Percentiles rank a stretch among this genome's conserved stretches.
Conservation (phyloP, 2,113 vertebrate species). For the Phylloscopus whistleri region DNA sequence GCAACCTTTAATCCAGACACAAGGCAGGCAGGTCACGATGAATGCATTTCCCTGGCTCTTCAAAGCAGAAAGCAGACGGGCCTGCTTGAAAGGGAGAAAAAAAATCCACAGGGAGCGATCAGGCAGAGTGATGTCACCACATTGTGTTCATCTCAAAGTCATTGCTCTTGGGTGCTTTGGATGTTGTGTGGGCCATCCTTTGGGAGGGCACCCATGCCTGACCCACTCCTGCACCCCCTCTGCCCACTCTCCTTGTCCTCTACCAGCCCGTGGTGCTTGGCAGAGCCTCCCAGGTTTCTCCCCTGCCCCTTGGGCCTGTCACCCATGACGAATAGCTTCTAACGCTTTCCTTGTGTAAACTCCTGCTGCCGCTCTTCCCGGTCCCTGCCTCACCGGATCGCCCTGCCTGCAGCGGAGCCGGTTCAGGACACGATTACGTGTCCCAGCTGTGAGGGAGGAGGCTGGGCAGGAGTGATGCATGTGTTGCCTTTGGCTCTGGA, state of each 20-base stretch:
- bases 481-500: background rate
- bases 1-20: constrained; percentile 42
- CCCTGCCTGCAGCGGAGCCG: background rate
- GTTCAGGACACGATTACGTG: background rate
- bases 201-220: background rate
- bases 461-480: background rate
- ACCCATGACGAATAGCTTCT: background rate
- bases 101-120: background rate
- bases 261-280: background rate
- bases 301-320: background rate
- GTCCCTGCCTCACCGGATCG: fast-evolving
- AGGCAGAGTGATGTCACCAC: background rate
- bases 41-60: background rate
- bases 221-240: background rate
- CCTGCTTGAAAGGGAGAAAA: background rate
- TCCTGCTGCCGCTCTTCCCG: background rate
- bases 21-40: background rate
- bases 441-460: background rate
- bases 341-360: constrained; percentile 20
- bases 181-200: background rate
- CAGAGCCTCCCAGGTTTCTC: background rate
- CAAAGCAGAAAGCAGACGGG: background rate
- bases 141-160: background rate
- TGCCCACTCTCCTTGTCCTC: background rate
- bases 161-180: background rate